Conservation (phyloP, 2,113 vertebrate genomes). For the Gymnarchus niloticus region DNA sequence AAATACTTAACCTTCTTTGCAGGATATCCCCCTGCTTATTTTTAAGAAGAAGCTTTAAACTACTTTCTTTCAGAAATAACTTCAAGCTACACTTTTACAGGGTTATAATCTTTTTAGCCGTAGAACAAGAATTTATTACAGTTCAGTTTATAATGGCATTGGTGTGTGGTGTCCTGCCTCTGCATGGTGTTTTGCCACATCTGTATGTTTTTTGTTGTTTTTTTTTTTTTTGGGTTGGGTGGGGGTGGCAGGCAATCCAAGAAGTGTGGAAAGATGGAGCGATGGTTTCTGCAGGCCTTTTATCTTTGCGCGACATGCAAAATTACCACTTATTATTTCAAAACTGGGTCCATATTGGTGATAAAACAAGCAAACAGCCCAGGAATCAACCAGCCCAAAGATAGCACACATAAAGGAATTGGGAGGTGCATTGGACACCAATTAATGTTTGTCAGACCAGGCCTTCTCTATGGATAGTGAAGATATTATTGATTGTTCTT, state of each 20-base stretch:
- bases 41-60: neutral
- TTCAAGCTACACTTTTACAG: neutral
- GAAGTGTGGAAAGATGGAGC: neutral
- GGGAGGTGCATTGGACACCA: conserved; percentile 49
- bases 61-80: neutral
- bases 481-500: conserved; percentile 70
- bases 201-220: neutral
- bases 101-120: neutral
- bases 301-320: conserved; percentile 47
- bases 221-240: neutral
- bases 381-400: conserved; percentile 52
- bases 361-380: conserved; percentile 47
- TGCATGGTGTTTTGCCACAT: neutral
- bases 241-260: neutral
- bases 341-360: conserved; percentile 45
- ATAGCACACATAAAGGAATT: conserved; percentile 42
- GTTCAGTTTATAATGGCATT: neutral
- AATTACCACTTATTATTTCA: conserved; percentile 53
- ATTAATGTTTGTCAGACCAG: conserved; percentile 37
- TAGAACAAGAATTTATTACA: neutral
- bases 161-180: neutral
- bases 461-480: conserved; percentile 30
- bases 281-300: conserved; percentile 15
- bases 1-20: neutral
- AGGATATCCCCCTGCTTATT: neutral